These are phyloP conservation scores for Nasua narica DNA, from an alignment of 2,797 vertebrate genomes.

Conservation along the genomic window DNA sequence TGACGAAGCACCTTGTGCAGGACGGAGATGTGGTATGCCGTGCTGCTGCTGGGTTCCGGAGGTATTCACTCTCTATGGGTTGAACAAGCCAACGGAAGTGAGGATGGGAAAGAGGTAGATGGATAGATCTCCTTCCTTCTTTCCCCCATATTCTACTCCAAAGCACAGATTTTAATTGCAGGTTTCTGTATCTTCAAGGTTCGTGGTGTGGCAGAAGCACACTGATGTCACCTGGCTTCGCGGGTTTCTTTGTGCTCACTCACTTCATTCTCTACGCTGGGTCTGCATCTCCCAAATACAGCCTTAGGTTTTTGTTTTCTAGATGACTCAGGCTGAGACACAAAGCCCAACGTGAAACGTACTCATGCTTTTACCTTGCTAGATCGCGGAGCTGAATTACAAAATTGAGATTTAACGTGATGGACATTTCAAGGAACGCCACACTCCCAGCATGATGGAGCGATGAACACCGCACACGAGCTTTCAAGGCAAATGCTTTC, in stretches of 20 bases:
- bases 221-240: not conserved
- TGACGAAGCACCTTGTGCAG: accelerated
- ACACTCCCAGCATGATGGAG: accelerated
- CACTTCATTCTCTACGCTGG: not conserved
- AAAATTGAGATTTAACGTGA: not conserved
- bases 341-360: not conserved
- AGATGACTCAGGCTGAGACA: not conserved
- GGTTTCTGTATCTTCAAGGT: not conserved
- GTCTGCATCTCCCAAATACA: not conserved
- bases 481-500: conserved; percentile 18
- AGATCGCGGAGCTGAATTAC: not conserved
- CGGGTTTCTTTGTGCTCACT: not conserved
- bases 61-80: not conserved
- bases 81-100: not conserved
- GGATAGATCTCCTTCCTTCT: not conserved
- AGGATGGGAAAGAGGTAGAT: not conserved
- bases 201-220: accelerated
- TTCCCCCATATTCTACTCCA: not conserved
- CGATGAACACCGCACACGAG: not conserved
- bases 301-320: not conserved
- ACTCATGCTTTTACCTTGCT: accelerated
- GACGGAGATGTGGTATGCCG: accelerated
- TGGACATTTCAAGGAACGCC: not conserved
- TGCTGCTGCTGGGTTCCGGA: not conserved
- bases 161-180: too few species aligned